These are phyloP conservation scores for Tenthredo distinguenda DNA, from an alignment of 2,888 invertebrate genomes.

Conservation along the genomic window DNA sequence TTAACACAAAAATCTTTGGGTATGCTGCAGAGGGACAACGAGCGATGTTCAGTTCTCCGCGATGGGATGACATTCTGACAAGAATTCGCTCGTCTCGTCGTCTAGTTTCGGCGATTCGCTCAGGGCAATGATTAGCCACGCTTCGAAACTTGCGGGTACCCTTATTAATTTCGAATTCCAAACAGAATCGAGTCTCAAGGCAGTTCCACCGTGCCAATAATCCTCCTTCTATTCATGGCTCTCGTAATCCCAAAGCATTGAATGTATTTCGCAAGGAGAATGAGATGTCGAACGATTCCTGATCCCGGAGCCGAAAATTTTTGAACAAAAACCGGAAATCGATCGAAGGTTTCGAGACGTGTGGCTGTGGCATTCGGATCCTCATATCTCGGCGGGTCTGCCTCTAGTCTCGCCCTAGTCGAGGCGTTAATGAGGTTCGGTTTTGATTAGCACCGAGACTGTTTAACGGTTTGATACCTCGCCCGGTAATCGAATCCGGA, in stretches of 20 bases:
- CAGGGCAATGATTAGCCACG: constrained; percentile 38
- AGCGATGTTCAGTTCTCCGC: background rate
- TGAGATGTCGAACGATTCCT: background rate
- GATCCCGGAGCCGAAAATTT: background rate
- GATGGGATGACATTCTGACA: background rate
- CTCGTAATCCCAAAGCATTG: background rate
- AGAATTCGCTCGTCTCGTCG: background rate
- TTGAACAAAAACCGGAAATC: background rate
- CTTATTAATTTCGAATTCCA: constrained; percentile 41
- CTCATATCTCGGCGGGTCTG: constrained; percentile 15
- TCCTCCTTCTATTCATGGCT: background rate
- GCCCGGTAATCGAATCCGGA: constrained; percentile 78
- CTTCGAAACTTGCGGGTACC: constrained; percentile 25
- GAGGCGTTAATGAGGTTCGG: constrained; percentile 77
- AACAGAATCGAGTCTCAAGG: constrained; percentile 24
- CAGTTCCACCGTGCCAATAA: background rate
- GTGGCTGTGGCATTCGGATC: constrained; percentile 29
- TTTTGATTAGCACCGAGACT: constrained; percentile 79
- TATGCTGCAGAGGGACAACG: background rate
- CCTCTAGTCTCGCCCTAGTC: constrained; percentile 51
- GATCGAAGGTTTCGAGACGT: background rate
- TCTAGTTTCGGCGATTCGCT: constrained; percentile 19
- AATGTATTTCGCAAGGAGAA: background rate
- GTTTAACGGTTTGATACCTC: constrained; percentile 79
- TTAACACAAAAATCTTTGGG: background rate